Evolutionary conservation across 2,797 vertebrate species (phyloP).

Genomic region (Sebastolobus alascanus): DNA sequence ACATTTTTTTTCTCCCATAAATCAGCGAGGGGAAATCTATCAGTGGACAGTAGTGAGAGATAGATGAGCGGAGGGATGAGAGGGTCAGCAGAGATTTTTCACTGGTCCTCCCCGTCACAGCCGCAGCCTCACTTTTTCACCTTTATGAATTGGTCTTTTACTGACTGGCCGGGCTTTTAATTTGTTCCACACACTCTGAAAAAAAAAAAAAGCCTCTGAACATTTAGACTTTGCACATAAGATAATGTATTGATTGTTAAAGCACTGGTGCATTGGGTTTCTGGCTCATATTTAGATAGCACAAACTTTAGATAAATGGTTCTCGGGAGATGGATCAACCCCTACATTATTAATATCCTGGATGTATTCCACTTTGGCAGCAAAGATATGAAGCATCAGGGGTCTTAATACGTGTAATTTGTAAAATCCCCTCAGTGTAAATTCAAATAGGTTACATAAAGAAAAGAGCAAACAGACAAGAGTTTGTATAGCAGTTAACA

Average conservation of each 20-base stretch:
- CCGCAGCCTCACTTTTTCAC: slow-evolving; percentile 90
- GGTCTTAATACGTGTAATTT: slow-evolving; percentile 58
- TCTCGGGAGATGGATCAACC: slow-evolving; percentile 63
- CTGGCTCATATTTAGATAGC: slow-evolving; percentile 74
- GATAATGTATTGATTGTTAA: slow-evolving; percentile 87
- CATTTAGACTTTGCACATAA: slow-evolving; percentile 85
- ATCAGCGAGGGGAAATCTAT: slow-evolving; percentile 97
- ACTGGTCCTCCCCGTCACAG: slow-evolving; percentile 92
- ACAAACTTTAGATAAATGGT: slow-evolving; percentile 82
- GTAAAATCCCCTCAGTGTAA: slow-evolving; percentile 51
- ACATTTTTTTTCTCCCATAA: slow-evolving; percentile 99
- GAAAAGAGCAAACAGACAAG: slow-evolving; percentile 21
- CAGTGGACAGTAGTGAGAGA: slow-evolving; percentile 98
- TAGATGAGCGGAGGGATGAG: slow-evolving; percentile 97
- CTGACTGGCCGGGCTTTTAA: slow-evolving; percentile 90
- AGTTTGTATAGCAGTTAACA: slow-evolving; percentile 47
- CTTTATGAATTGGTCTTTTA: slow-evolving; percentile 95
- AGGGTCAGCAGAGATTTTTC: slow-evolving; percentile 97
- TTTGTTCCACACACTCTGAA: slow-evolving; percentile 86
- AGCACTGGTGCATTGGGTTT: slow-evolving; percentile 75
- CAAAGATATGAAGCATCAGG: slow-evolving; percentile 59
- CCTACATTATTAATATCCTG: slow-evolving; percentile 67
- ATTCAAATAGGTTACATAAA: slow-evolving; percentile 45
- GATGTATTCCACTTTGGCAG: slow-evolving; percentile 63
- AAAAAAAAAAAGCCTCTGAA: slow-evolving; percentile 57